phyloP scores from a whole-genome alignment of 2,888 invertebrate genomes.

The Ligdia adustata region DNA sequence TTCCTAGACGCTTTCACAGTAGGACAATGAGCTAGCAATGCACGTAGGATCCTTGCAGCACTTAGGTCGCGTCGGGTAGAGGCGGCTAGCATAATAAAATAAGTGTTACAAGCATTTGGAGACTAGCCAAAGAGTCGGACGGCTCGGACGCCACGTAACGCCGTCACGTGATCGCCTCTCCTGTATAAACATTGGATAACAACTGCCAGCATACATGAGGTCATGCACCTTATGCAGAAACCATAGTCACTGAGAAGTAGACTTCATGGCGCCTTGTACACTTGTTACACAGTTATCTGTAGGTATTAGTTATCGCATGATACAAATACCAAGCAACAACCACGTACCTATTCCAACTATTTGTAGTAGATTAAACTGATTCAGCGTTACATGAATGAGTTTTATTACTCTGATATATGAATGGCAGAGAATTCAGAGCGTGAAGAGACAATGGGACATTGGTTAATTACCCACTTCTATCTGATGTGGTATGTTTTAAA shows the following conservation, averaged over 20 bases:
- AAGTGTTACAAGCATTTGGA: conserved; percentile 66
- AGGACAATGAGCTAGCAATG: conserved; percentile 43
- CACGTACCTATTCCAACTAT: conserved; percentile 21
- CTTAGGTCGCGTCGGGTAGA: conserved; percentile 62
- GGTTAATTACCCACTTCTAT: conserved; percentile 45
- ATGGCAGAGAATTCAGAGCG: conserved; percentile 69
- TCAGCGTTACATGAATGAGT: conserved; percentile 53
- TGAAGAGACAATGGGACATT: conserved; percentile 65
- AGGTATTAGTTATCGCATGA: conserved; percentile 57
- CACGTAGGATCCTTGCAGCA: conserved; percentile 60
- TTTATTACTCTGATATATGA: conserved; percentile 52
- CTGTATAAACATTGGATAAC: conserved; percentile 73
- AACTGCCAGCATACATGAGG: conserved; percentile 57
- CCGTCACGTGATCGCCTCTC: conserved; percentile 61
- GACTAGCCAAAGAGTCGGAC: conserved; percentile 62
- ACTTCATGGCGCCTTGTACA: conserved; percentile 61
- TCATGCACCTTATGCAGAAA: conserved; percentile 67
- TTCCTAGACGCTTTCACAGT: conserved; percentile 47
- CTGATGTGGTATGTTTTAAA: conserved; percentile 45
- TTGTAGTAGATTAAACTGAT: conserved; percentile 54
- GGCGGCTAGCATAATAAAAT: conserved; percentile 67
- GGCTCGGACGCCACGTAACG: conserved; percentile 54
- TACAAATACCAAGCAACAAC: conserved; percentile 23
- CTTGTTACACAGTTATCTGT: conserved; percentile 60
- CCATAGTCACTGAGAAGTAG: conserved; percentile 57